Evolutionary conservation across 2,888 invertebrate species (phyloP), one percentile per base, ranked within the genome.

Genomic region (Flexamia atlantica): DNA sequence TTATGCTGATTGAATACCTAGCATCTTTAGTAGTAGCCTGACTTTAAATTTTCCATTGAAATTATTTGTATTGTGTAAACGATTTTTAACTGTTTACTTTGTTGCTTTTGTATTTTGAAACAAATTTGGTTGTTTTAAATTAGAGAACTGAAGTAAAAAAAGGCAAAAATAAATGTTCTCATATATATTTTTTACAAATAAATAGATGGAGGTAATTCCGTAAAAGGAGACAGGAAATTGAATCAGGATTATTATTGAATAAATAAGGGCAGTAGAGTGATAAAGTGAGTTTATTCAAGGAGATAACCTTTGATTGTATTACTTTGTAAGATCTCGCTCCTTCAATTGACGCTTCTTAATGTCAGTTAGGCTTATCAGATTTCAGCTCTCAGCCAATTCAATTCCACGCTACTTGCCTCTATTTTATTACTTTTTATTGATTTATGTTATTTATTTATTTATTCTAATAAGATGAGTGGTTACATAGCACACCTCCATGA

Each of bases 231-330:
- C n/a, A 20, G 28, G 14, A 25, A 28, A 64, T 64, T 5, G 14
- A 64, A 30, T 12, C 20, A 12, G 23, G 4, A 3, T 53, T 53
- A 53, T 53, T 53, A 23, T 53, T 28, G 64, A 64, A 28, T 64
- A 64, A 64, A 64, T 64, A 64, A 64, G 30, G 28, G 17, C 5
- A 64, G 28, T 57, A 23, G 23, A 7, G 57, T 57, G 12, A 57
- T 64, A 64, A 64, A 64, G 64, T 64, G 30, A 64, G 64, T 64
- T 28, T 64, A 28, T 64, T 64, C 64, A 28, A 10, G 64, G 12
- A 25, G 64, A 64, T 64, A 64, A 64, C 64, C 30, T 64, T 64
- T 64, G 64, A 64, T 64, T 64, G 64, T 64, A 30, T 64, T 64
- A 64, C 64, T 64, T 64, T 64, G 64, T 64, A 64, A 23, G 64